Evolutionary conservation across 37 sponge, comb jelly and placozoan genomes (phyloP).

Genomic region (Oopsacas minuta): DNA sequence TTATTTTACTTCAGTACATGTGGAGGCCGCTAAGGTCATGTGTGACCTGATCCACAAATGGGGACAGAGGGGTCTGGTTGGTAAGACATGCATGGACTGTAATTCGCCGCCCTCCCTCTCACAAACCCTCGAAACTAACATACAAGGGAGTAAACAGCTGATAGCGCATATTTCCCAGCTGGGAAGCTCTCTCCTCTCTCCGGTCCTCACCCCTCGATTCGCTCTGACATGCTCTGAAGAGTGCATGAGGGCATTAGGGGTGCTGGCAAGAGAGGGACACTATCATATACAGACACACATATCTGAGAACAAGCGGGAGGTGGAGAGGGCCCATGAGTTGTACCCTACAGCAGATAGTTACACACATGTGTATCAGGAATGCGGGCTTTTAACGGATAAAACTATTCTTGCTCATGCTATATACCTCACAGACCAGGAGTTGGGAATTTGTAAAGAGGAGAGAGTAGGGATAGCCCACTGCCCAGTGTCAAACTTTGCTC

Average conservation of each 20-base stretch:
- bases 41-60: conserved; percentile 26
- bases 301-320: conserved; percentile 33
- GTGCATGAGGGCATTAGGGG: conserved; percentile 27
- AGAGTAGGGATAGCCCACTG: conserved; percentile 55
- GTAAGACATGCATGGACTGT: conserved; percentile 64
- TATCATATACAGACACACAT: conserved; percentile 46
- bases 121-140: conserved; percentile 14
- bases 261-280: conserved; percentile 24
- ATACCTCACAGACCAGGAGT: conserved; percentile 33
- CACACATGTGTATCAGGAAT: background rate
- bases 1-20: conserved; percentile 59
- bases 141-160: background rate
- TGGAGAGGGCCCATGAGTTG: conserved; percentile 18
- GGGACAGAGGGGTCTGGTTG: conserved; percentile 58
- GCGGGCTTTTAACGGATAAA: background rate
- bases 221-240: conserved; percentile 30
- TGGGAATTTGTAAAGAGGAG: conserved; percentile 28
- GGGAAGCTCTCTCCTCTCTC: conserved; percentile 25
- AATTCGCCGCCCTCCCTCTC: conserved; percentile 31
- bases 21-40: conserved; percentile 39
- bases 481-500: conserved; percentile 51
- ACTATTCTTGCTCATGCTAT: conserved; percentile 55
- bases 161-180: background rate
- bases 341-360: conserved; percentile 22
- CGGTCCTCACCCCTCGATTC: conserved; percentile 48